phyloP scores from a whole-genome alignment of 2,888 invertebrate species.

The Hirtodrosophila alboralis region DNA sequence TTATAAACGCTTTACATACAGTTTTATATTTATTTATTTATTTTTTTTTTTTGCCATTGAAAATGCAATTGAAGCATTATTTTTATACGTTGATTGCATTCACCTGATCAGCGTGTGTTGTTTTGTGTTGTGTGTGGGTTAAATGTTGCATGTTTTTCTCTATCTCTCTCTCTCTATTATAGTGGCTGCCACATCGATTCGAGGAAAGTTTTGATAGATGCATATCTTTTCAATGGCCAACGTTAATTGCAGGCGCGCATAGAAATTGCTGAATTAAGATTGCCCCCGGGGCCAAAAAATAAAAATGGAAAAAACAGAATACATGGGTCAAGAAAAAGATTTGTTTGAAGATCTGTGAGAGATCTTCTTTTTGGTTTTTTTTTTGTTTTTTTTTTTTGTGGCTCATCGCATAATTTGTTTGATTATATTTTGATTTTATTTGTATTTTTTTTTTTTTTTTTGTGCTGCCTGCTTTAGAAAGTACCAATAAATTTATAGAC shows the following conservation, averaged over 20 bases:
- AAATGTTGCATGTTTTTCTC: slow-evolving; percentile 45
- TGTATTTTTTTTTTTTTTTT: too few relatives aligned
- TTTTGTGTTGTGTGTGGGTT: slow-evolving; percentile 33
- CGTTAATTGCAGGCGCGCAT: slow-evolving; percentile 68
- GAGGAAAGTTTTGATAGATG: slow-evolving; percentile 58
- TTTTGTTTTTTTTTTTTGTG: slow-evolving; percentile 17
- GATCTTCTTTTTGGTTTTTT: slow-evolving; percentile 14
- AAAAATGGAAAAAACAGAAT: too few relatives aligned
- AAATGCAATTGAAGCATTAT: slow-evolving; percentile 62
- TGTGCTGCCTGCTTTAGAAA: slow-evolving; percentile 51
- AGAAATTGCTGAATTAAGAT: slow-evolving; percentile 72
- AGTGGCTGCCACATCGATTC: slow-evolving; percentile 28
- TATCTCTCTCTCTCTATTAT: slow-evolving; percentile 1
- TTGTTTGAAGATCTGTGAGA: slow-evolving; percentile 9
- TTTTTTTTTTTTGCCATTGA: slow-evolving; percentile 36
- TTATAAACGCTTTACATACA: slow-evolving; percentile 31
- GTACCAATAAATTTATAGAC: slow-evolving; percentile 70
- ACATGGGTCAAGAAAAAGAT: slow-evolving; percentile 28
- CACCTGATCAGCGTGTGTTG: slow-evolving; percentile 53
- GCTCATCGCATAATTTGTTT: slow-evolving; percentile 44
- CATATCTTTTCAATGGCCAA: slow-evolving; percentile 61
- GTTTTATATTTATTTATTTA: too few relatives aligned
- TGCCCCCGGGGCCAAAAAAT: slow-evolving; percentile 41
- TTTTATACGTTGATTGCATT: slow-evolving; percentile 69
- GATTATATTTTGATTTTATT: slow-evolving; percentile 5